Base-by-base conservation (phyloP, 2,113 vertebrate species). In the Gambusia affinis region DNA sequence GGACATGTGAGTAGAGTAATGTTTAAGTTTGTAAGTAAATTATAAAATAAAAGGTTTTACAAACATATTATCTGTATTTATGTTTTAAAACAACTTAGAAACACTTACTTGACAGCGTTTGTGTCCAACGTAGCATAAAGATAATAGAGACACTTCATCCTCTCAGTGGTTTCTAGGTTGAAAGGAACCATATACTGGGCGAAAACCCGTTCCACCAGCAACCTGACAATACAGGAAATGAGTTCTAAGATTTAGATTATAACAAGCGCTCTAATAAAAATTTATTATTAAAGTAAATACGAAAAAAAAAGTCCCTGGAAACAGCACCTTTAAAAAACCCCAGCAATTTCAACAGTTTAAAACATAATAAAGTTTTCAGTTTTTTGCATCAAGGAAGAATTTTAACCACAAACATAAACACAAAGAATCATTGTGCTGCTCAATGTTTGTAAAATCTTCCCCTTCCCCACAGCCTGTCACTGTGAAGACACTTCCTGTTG, bases 131-230 rank as follows among this genome's bases (percentile, higher is more conserved):
- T 98, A 80, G 97, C 98, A 0, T 99, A 99, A 78, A 99, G 95
- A 80, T 99, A 99, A 85, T 99, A 99, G 19, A 99, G 94, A 92
- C 97, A 99, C 91, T 99, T 99, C 98, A 99, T 99, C 72, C 97
- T 92, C 75, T 99, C 97, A 0, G 95, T 86, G 8, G 97, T 98
- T 85, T 98, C 97, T 93, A 99, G 90, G 89, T 97, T 99, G 88
- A 98, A 97, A 85, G 98, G 98, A 12, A 99, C 98, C 96, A 99
- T 97, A 75, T 97, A 99, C 80, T 98, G 97, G 69, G 98, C 97
- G 92, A 99, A 99, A 82, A 99, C 97, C 8, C 97, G 95, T 91
- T 99, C 98, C 73, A 99, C 98, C 73, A 99, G 95, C 90, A 99
- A 89, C 81, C 98, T 99, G 90, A 1, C 76, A 8, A 35, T 33